Percentiles rank a stretch among this genome's conserved stretches.
phyloP scores from a whole-genome alignment of 2,797 vertebrate genomes.

The Sparus aurata region DNA sequence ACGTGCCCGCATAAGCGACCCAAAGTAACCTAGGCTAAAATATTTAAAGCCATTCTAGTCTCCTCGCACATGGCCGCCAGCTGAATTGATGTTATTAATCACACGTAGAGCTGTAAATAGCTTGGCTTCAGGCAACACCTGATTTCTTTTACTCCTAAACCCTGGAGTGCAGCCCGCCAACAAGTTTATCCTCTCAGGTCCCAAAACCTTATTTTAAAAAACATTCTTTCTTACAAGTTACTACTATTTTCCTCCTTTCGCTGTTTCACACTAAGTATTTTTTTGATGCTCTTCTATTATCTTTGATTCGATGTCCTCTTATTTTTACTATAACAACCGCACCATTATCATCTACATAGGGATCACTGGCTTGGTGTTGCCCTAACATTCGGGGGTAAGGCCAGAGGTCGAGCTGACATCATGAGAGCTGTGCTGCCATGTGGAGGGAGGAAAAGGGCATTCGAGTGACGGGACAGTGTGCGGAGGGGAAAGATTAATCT shows the following conservation, averaged over 20 bases:
- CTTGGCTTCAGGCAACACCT: slow-evolving; percentile 5
- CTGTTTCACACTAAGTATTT: background rate
- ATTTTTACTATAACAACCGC: background rate
- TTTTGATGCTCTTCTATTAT: background rate
- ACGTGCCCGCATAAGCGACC: slow-evolving; percentile 13
- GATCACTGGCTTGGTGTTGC: slow-evolving; percentile 21
- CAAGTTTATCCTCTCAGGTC: slow-evolving; percentile 17
- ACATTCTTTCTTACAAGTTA: background rate
- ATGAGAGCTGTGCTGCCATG: slow-evolving; percentile 40
- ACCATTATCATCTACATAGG: background rate
- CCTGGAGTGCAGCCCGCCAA: slow-evolving; percentile 7
- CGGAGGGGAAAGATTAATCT: slow-evolving; percentile 69
- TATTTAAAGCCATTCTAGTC: slow-evolving; percentile 20
- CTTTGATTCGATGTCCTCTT: background rate
- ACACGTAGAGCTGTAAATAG: slow-evolving; percentile 20
- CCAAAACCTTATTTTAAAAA: slow-evolving; percentile 16
- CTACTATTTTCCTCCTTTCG: background rate
- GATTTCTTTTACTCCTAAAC: slow-evolving; percentile 25
- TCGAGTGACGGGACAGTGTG: slow-evolving; percentile 51
- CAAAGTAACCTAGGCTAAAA: slow-evolving; percentile 9
- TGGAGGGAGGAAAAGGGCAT: slow-evolving; percentile 57
- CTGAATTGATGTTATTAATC: slow-evolving; percentile 35
- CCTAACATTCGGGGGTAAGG: slow-evolving; percentile 13
- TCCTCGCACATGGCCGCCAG: background rate
- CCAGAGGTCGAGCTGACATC: slow-evolving; percentile 47